Percentiles rank a stretch among this genome's conserved stretches.
Conservation (phyloP, 2,113 vertebrate species). For the Myotis lucifugus region DNA sequence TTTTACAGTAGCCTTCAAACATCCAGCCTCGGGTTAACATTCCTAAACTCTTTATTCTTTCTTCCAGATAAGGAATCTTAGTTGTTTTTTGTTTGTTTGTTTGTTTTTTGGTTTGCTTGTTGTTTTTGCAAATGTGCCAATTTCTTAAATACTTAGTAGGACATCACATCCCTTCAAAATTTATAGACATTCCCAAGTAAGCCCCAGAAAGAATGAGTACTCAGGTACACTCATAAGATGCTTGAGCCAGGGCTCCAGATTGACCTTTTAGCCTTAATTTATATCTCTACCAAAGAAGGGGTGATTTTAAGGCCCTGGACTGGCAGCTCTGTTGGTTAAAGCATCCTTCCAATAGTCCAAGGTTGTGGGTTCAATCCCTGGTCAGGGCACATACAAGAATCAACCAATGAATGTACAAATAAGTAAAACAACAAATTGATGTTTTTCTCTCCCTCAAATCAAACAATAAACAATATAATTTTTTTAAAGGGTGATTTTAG, state of each 20-base stretch:
- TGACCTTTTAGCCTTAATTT: background rate
- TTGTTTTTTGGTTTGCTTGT: background rate
- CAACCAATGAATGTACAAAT: background rate
- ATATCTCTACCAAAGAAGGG: background rate
- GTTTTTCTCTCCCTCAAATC: background rate
- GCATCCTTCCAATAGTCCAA: background rate
- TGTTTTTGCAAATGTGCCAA: background rate
- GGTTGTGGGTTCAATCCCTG: background rate
- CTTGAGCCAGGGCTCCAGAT: background rate
- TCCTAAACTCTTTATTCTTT: background rate
- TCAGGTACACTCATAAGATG: background rate
- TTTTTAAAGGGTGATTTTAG: background rate
- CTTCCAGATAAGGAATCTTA: background rate
- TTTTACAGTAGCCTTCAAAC: background rate
- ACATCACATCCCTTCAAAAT: background rate
- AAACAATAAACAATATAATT: background rate
- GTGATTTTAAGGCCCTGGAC: background rate
- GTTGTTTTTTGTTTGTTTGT: background rate
- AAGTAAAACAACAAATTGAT: background rate
- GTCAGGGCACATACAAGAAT: background rate
- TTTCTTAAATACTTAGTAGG: background rate
- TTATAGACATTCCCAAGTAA: background rate
- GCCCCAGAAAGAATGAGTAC: background rate
- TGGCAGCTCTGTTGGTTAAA: background rate
- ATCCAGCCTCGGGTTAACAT: background rate